These are phyloP conservation scores for Artibeus lituratus DNA, from an alignment of 2,797 vertebrate genomes.

Conservation along the genomic window DNA sequence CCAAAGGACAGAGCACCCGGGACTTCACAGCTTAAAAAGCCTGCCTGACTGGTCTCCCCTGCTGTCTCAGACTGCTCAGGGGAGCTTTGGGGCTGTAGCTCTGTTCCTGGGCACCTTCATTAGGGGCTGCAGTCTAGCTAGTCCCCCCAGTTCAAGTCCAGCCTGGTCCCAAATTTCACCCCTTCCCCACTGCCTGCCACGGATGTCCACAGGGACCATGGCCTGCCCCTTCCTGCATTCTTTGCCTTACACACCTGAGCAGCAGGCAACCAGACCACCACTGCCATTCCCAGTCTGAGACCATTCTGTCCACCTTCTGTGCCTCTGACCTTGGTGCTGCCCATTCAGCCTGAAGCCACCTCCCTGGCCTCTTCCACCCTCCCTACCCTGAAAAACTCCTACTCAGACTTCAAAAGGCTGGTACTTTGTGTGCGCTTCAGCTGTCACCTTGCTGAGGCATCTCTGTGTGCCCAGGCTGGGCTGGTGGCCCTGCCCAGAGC, in stretches of 20 bases:
- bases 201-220: rapidly evolving
- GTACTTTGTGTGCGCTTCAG: neutral
- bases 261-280: rapidly evolving
- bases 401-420: neutral
- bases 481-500: neutral
- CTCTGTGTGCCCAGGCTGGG: neutral
- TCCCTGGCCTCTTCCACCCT: neutral
- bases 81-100: neutral
- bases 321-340: neutral
- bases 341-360: neutral
- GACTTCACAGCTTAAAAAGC: neutral
- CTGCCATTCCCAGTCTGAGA: neutral
- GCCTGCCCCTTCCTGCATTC: neutral
- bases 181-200: neutral
- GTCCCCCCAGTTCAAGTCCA: neutral
- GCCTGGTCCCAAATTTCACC: neutral
- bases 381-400: neutral
- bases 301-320: neutral
- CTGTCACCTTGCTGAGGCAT: neutral
- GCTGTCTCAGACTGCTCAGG: neutral
- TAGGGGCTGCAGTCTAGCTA: neutral
- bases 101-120: too few species aligned
- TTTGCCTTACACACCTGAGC: neutral
- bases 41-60: neutral
- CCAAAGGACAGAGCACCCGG: neutral